Evolutionary conservation across 2,113 vertebrate genomes (phyloP), one percentile per base, ranked within the genome.

Genomic region (Ciconia stormi): DNA sequence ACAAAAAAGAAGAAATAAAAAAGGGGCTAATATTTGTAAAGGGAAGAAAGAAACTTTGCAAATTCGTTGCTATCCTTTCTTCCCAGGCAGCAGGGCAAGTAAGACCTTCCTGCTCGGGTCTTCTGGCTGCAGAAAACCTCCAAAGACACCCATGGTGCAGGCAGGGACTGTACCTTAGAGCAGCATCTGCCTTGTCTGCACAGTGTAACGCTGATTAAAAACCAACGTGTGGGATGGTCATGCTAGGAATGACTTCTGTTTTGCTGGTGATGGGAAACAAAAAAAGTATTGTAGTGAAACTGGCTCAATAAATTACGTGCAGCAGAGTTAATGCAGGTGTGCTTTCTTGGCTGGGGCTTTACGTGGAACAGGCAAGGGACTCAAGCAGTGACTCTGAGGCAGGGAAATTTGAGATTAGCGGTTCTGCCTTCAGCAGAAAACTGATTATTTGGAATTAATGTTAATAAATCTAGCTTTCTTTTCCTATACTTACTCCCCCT

Each of bases 281-380:
- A 65, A 91, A 87, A 76, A 47, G 36, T 6, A 15, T 17, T 88
- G 92, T 78, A 56, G 73, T 83, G 34, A 72, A 79, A 70, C 70
- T 23, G 4, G 62, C 23, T 91, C 86, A 36, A 53, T 95, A 87
- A 95, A 94, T 87, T 81, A 87, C 2, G 6, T 84, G 89, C 65
- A 87, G 80, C 8, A 7, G 88, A 97, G 77, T n/a, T 69, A 95
- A 79, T 18, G 58, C 95, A 97, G 96, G 93, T 96, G 94, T 80
- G 81, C 81, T 96, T 91, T 82, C 69, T 91, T 94, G 93, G 86
- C 86, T 36, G 5, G 42, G 55, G 49, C 59, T 90, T 65, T 61
- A 44, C 3, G 0, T 17, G 29, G 73, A 72, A 66, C 65, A 91
- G 77, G 70, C 93, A 23, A 66, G 71, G 70, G 89, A 93, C 61